Evolutionary conservation across 23 tunicate species (phyloP).

Genomic region (Diplosoma virens): DNA sequence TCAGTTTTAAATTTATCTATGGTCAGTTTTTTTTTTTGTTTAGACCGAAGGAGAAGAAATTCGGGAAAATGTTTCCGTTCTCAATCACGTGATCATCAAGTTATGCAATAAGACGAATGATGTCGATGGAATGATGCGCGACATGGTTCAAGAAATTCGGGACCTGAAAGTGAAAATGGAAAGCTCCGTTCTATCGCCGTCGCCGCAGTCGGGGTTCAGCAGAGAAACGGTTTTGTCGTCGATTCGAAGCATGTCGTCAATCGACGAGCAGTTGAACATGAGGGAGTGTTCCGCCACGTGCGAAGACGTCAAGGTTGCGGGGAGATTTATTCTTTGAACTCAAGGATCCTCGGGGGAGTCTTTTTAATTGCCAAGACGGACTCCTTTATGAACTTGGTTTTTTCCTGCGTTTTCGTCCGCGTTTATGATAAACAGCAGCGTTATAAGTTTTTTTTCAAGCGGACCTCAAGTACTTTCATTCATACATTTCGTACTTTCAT

Average conservation of each 20-base stretch:
- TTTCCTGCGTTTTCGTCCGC: no score
- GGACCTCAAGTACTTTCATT: no score
- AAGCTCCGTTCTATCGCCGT: neutral
- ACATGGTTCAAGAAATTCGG: slow-evolving; percentile 14
- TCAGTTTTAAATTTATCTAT: no score
- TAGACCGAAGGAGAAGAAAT: slow-evolving; percentile 76
- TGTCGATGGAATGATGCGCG: slow-evolving; percentile 59
- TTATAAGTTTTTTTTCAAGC: no score
- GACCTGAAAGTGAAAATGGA: slow-evolving; percentile 12
- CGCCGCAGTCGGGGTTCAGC: neutral
- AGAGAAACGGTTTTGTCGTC: neutral
- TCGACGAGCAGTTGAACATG: neutral
- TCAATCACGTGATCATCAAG: slow-evolving; percentile 34
- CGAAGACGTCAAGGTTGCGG: slow-evolving; percentile 1
- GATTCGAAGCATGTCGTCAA: neutral
- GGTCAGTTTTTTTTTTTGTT: neutral
- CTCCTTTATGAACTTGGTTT: no score
- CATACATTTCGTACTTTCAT: no score
- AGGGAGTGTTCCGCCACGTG: neutral
- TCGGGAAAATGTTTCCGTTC: slow-evolving; percentile 62
- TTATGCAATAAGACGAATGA: slow-evolving; percentile 57
- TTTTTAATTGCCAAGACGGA: no score
- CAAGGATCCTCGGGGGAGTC: no score
- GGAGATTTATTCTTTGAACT: neutral
- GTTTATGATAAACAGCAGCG: no score